phyloP scores from a whole-genome alignment of 2,113 vertebrate genomes.

The Acrocephalus arundinaceus region DNA sequence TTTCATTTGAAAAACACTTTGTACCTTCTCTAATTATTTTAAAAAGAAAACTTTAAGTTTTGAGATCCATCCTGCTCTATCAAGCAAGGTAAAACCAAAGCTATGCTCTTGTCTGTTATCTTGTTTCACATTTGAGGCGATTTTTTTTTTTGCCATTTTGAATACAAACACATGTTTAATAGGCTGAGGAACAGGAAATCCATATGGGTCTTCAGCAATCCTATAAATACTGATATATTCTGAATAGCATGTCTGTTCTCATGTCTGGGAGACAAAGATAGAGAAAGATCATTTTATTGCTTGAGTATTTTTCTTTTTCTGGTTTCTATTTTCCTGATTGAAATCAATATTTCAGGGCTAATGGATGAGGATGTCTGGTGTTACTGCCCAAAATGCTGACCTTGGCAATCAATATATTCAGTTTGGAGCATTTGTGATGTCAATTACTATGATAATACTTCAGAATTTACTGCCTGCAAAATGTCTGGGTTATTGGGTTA shows the following conservation, averaged over 20 bases:
- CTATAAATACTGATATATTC: background rate
- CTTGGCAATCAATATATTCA: constrained; percentile 68
- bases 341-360: constrained; percentile 68
- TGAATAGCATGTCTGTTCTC: background rate
- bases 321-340: constrained; percentile 53
- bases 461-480: constrained; percentile 34
- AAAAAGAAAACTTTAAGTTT: background rate
- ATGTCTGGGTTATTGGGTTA: constrained; percentile 55
- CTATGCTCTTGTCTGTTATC: background rate
- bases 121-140: background rate
- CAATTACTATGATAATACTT: constrained; percentile 48
- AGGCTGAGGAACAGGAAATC: background rate
- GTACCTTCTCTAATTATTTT: background rate
- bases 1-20: constrained; percentile 18
- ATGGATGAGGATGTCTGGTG: constrained; percentile 49
- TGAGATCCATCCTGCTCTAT: background rate
- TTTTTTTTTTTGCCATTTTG: background rate
- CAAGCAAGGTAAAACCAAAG: background rate
- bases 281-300: constrained; percentile 62
- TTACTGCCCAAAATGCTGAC: constrained; percentile 58
- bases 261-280: constrained; percentile 61
- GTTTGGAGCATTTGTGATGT: constrained; percentile 48
- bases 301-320: constrained; percentile 46
- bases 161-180: background rate
- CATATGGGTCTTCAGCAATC: background rate